Evolutionary conservation across 2,797 vertebrate species (phyloP), one percentile per base, ranked within the genome.

Genomic region (Lepus townsendii): DNA sequence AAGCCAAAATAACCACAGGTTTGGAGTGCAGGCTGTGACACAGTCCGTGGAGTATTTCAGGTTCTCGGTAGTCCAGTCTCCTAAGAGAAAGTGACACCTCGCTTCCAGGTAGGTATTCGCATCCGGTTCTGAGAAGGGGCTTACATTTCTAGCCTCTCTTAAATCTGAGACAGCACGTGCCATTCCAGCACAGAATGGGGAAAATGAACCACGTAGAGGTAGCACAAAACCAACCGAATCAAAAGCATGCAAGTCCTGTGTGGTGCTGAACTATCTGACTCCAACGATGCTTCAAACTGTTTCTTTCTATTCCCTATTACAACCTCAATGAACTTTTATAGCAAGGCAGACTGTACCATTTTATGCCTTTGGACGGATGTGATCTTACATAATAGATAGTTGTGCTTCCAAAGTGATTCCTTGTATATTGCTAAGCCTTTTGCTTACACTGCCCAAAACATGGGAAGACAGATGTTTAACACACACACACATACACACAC

Each of bases 1-100:
- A 24, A 79, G 76, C 54, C 54, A 86, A 94, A 96, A 96, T 95
- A 96, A 96, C 93, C 19, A 38, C 94, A 93, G 95, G 85, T 89
- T 95, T 68, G 5, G 90, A 89, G 76, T 20, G 32, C 3, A 96
- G 84, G 83, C 30, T 88, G 32, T 80, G 88, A 92, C 96, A 92
- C 50, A 77, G 88, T 66, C 93, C 86, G 78, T 75, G 73, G 94
- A 88, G 77, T 57, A 86, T 57, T 90, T 94, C 72, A 92, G 78
- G 68, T 88, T 94, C 82, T 24, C 72, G 85, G 92, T 30, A 32
- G 65, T 52, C 65, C 62, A 65, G 50, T 54, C 83, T 93, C 93
- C 66, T 24, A 87, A 94, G 47, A 85, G 85, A 90, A 93, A 95
- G 26, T 52, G 84, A 10, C 47, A 76, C 5, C 72, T 94, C 17